phyloP scores from a whole-genome alignment of 2,797 vertebrate species.

The Sebastiscus albofasciatus region DNA sequence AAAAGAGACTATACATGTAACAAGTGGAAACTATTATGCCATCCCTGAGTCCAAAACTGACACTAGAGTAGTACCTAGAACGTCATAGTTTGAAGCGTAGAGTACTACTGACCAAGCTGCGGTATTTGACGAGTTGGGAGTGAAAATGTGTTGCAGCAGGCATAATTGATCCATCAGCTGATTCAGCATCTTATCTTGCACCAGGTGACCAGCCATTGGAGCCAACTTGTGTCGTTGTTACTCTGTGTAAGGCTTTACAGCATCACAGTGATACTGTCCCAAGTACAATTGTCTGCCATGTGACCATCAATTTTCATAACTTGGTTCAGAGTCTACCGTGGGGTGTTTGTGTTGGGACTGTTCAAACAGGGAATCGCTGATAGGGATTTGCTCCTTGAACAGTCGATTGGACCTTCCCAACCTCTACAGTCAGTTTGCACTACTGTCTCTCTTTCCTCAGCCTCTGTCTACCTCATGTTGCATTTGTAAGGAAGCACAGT shows the following conservation, averaged over 20 bases:
- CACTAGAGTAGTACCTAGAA: not conserved
- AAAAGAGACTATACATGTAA: not conserved
- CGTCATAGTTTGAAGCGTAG: not conserved
- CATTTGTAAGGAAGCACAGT: slow-evolving; percentile 2
- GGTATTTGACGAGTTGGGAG: not conserved
- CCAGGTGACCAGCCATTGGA: not conserved
- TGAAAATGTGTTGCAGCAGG: not conserved
- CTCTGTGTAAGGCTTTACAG: not conserved
- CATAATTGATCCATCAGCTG: not conserved
- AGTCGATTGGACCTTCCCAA: not conserved
- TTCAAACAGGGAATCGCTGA: slow-evolving; percentile 10
- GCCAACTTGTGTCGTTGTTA: not conserved
- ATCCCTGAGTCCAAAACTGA: not conserved
- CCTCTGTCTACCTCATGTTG: not conserved
- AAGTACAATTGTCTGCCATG: not conserved
- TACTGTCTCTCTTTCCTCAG: not conserved
- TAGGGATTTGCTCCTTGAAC: slow-evolving; percentile 12
- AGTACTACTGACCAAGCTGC: not conserved
- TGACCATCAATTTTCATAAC: not conserved
- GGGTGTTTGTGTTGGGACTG: not conserved
- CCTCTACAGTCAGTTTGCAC: not conserved
- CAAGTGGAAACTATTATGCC: not conserved
- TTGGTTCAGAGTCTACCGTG: not conserved
- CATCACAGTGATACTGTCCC: not conserved
- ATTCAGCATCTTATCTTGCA: not conserved